These are phyloP conservation scores for Terrapene triunguis DNA, from an alignment of 2,113 vertebrate genomes.

Conservation along the genomic window DNA sequence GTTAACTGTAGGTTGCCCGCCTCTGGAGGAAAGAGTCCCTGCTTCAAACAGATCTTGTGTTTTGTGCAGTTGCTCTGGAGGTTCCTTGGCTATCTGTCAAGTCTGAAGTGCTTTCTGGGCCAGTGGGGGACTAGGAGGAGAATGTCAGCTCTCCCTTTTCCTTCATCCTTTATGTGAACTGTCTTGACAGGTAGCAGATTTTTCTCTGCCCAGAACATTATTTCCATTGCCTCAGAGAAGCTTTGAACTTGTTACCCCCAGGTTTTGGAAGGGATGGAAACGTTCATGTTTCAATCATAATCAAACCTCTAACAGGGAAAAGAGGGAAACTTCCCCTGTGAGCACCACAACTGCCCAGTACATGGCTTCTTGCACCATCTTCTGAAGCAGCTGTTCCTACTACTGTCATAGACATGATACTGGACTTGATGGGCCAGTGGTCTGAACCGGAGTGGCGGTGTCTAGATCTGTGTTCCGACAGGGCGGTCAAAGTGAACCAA, in stretches of 20 bases:
- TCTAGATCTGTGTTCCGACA: background rate
- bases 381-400: background rate
- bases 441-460: background rate
- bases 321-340: background rate
- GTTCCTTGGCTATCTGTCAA: fast-evolving
- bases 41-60: fast-evolving
- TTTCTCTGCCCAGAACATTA: fast-evolving
- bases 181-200: background rate
- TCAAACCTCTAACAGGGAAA: background rate
- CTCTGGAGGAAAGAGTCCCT: background rate
- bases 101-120: fast-evolving
- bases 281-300: background rate
- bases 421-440: background rate
- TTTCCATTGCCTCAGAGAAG: fast-evolving
- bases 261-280: background rate
- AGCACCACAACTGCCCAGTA: background rate
- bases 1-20: background rate
- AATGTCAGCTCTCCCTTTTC: background rate
- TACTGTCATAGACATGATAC: background rate
- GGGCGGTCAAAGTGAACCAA: background rate
- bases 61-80: background rate
- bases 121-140: background rate
- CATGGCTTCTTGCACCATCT: background rate
- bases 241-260: background rate
- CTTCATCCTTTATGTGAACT: background rate